Base-by-base conservation (phyloP, 2,797 vertebrate species). In the Enteromius argenteus region DNA sequence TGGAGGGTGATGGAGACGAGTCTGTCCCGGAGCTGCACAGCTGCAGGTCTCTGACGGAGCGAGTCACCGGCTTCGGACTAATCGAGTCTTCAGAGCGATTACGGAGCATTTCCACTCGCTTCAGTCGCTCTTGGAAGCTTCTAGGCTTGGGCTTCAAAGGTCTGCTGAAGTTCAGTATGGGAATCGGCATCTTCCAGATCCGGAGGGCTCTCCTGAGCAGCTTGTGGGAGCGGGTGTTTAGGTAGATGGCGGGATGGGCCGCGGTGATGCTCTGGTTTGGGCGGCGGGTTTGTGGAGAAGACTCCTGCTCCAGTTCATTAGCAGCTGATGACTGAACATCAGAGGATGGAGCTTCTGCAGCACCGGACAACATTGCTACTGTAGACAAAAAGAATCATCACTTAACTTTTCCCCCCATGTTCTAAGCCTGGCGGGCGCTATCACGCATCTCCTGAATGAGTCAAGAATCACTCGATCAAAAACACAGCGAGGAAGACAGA, bases 1-100 rank as follows among this genome's bases (percentile, higher is more conserved):
- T 32, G 15, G 66, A 44, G 67, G 87, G 75, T 0, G 80, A 87
- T 3, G 82, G 76, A 3, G 88, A 85, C 0, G 85, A 81, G 11
- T 87, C 83, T 5, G 88, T 81, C n/a, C 81, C 84, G 11, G 76
- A 81, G 15, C 79, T 87, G 51, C 76, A 30, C 67, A 86, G 69
- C 72, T 80, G 76, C 49, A 74, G 49, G 21, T 68, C 78, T 71
- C 88, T 78, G 58, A 89, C 60, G 1, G 51, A 44, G 4, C 68
- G 35, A 17, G 60, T 21, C 17, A 80, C n/a, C 1, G 80, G 72
- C 32, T 37, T 19, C 6, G n/a, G 51, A 21, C 10, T 21, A 1
- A 4, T 19, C 5, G 17, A 39, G 37, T 7, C 78, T 56, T 32
- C 4, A 1, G 10, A 7, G 0, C 11, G 2, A 3, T 14, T 76